Evolutionary conservation across 1,140 invertebrate genomes (phyloP), one percentile per base, ranked within the genome.

Genomic region (Nebria ingens): DNA sequence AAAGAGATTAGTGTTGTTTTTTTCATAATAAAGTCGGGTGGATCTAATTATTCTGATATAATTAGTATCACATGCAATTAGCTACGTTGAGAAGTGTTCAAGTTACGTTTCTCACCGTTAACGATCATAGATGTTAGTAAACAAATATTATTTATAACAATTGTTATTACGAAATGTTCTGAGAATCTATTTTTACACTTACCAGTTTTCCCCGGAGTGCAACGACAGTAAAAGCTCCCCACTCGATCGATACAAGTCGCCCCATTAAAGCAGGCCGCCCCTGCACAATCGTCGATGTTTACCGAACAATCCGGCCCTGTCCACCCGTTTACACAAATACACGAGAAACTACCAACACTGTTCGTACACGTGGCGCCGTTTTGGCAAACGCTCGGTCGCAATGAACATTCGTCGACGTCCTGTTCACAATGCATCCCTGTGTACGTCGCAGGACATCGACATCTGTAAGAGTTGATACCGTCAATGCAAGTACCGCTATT

Each of bases 301-400:
- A 87, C 81, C 15, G 87, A 89, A 71, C 93, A 97, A 65, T 95
- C 89, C 0, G 84, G 77, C 2, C 92, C 93, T 0, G 87, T 89
- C 91, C 92, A 96, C 15, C 93, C 93, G 66, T 94, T 96, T 22
- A 95, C 92, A 71, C 95, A 98, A 65, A 97, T 96, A 73, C 95
- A 98, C 1, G 88, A 89, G 73, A 89, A 97, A 3, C 89, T 86
- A 34, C 92, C 91, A 19, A 84, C 75, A 0, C 87, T 86, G 74
- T 97, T 97, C 22, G 88, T 93, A 67, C 93, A 97, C 1, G 93
- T 97, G 1, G 91, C 93, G 0, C 92, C 92, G 70, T 97, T 97
- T 72, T 93, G 89, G 63, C 93, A 97, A 1, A 93, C 83, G 45
- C 84, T 83, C 0, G 91, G 91, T 54, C 79, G 73, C 63, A 87